Conservation (phyloP, 1,140 invertebrate genomes). For the Aleiodes sp. region DNA sequence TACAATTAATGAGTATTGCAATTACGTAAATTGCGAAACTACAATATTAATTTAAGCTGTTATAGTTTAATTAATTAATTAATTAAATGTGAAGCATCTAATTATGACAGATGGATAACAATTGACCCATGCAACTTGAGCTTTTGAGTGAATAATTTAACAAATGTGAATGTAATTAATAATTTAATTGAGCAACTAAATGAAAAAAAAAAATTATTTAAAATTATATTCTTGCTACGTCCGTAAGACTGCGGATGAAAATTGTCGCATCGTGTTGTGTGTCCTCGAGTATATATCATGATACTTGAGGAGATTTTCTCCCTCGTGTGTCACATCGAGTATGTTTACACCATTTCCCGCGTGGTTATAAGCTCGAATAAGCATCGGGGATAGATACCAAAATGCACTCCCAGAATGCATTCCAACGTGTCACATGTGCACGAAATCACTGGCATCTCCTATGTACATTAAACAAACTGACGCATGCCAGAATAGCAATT, state of each 20-base stretch:
- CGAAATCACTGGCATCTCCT: constrained; percentile 6
- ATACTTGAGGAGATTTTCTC: not conserved
- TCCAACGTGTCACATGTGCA: not conserved
- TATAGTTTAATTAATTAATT: not conserved
- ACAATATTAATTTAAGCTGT: not conserved
- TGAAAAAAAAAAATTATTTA: too few species aligned
- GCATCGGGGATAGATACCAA: constrained; percentile 13
- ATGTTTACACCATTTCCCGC: constrained; percentile 16
- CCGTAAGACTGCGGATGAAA: not conserved
- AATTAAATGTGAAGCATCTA: not conserved
- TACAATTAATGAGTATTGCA: too few species aligned
- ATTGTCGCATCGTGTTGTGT: constrained; percentile 10
- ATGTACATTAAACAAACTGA: not conserved
- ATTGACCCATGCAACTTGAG: not conserved
- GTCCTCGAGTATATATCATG: not conserved
- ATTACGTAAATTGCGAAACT: too few species aligned
- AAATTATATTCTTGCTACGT: not conserved
- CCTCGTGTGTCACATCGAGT: constrained; percentile 11
- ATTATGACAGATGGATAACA: constrained; percentile 1
- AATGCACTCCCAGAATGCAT: not conserved
- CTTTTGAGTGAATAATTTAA: not conserved
- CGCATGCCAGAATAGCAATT: not conserved
- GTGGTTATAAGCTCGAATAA: constrained; percentile 16
- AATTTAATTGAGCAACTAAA: not conserved
- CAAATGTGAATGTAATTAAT: constrained; percentile 6